Percentiles rank a stretch among this genome's conserved stretches.
These are phyloP conservation scores for Urocyon cinereoargenteus DNA, from an alignment of 2,797 vertebrate species.

Conservation along the genomic window DNA sequence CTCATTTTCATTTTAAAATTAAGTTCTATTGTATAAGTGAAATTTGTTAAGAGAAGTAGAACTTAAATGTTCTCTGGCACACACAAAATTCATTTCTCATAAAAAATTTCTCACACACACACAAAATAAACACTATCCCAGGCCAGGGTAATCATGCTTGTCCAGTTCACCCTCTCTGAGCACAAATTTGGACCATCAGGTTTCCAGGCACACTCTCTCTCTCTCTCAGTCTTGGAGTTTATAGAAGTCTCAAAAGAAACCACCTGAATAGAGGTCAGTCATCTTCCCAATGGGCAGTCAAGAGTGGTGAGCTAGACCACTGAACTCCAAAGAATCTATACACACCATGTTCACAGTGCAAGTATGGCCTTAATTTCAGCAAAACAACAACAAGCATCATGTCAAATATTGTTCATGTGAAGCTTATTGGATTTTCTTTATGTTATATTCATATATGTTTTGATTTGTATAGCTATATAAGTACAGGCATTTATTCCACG, in stretches of 20 bases:
- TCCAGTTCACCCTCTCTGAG: not conserved
- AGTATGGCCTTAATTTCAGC: not conserved
- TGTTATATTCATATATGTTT: conserved; percentile 19
- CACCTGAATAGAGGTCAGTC: not conserved
- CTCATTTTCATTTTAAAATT: not conserved
- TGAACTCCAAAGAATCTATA: not conserved
- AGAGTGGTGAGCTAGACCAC: not conserved
- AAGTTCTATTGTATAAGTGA: not conserved
- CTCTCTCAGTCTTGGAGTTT: not conserved
- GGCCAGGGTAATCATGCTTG: not conserved
- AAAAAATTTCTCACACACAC: not conserved
- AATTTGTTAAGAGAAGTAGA: not conserved
- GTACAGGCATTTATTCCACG: not conserved
- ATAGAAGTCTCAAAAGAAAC: not conserved
- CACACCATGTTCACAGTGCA: not conserved
- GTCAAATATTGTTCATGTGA: conserved; percentile 30
- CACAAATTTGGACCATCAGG: not conserved
- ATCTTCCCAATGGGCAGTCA: not conserved
- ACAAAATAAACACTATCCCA: conserved; percentile 11
- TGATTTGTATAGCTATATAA: not conserved
- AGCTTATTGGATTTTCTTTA: conserved; percentile 18
- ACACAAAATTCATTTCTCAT: not conserved
- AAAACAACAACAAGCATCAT: conserved; percentile 4
- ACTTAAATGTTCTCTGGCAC: not conserved
- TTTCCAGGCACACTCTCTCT: not conserved